Base-by-base conservation (phyloP, 2,888 invertebrate genomes). In the Tachina fera region DNA sequence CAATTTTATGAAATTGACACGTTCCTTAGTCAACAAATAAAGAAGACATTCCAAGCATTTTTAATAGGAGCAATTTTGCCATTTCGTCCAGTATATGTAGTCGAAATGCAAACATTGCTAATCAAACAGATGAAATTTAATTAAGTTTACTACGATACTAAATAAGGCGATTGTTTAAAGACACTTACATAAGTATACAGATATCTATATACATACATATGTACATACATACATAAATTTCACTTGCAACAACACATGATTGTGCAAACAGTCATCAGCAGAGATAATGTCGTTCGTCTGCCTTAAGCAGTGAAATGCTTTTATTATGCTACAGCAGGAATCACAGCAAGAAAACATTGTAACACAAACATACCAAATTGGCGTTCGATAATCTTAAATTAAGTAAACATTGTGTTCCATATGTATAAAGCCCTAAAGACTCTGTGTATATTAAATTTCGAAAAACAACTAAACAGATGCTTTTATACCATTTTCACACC, bases 81-180 rank as follows among this genome's bases (percentile, higher is more conserved):
- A n/a, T 63, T 47, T 39, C 47, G 41, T 19, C 41, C 63, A 31
- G 22, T 49, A 41, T 58, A n/a, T n/a, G n/a, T n/a, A 72, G 65
- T 41, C 45, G 72, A 58, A 74, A 60, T 31, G 43, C 74, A 74
- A 80, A 80, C 74, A 80, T 41, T 56, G 47, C 72, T 56, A 14
- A 90, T 90, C 90, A 75, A 75, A 72, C 84, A 85, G 22, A 90
- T 87, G 87, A 87, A 87, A 86, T 89, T 91, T 78, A 91, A 91
- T 91, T 91, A 89, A 89, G 88, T 91, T 90, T 83, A 70, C 63
- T 80, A 70, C 63, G 74, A 85, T 56, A 11, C 53, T n/a, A 19
- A 68, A 71, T 43, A 68, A 51, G 61, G 53, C 81, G 39, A 58
- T 31, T 68, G 75, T 68, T 19, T 41, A 45, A 68, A 75, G 63